Evolutionary conservation across 2,888 invertebrate genomes (phyloP).

Genomic region (Sclerodermus sp.): DNA sequence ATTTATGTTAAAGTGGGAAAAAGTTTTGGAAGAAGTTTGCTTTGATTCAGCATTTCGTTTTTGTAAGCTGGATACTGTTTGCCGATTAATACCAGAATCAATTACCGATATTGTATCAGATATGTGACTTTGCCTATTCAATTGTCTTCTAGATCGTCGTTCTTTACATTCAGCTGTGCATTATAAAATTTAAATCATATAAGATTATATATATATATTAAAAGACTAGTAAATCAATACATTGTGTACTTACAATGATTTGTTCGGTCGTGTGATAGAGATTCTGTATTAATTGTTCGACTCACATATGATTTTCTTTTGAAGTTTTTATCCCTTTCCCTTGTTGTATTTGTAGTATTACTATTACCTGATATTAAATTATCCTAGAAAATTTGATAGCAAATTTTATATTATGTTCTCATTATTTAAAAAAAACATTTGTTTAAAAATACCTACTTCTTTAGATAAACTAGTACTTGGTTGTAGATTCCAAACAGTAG

Average conservation of each 20-base stretch:
- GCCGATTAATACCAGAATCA: slow-evolving; percentile 26
- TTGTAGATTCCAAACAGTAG: slow-evolving; percentile 24
- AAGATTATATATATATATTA: not conserved
- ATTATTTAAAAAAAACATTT: not conserved
- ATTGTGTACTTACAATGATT: slow-evolving; percentile 22
- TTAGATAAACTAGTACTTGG: slow-evolving; percentile 29
- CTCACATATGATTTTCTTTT: slow-evolving; percentile 70
- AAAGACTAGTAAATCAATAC: not conserved
- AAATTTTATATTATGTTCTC: not conserved
- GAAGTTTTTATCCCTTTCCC: slow-evolving; percentile 64
- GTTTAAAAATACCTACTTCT: slow-evolving; percentile 28
- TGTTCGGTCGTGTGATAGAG: slow-evolving; percentile 31
- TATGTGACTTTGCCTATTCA: slow-evolving; percentile 26
- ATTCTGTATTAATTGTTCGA: slow-evolving; percentile 61
- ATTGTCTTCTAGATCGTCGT: slow-evolving; percentile 32
- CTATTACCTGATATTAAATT: slow-evolving; percentile 36
- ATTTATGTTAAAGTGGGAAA: slow-evolving; percentile 27
- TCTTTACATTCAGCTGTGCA: slow-evolving; percentile 43
- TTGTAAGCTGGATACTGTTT: slow-evolving; percentile 20
- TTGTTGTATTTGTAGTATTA: slow-evolving; percentile 39
- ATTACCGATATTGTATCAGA: slow-evolving; percentile 25
- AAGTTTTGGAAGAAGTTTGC: slow-evolving; percentile 18
- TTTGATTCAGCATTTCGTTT: slow-evolving; percentile 30
- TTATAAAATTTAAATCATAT: not conserved
- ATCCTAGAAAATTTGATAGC: slow-evolving; percentile 38